Percentiles rank a stretch among this genome's conserved stretches.
These are phyloP conservation scores for Pycnonotus jocosus DNA, from an alignment of 2,113 vertebrate species.

Conservation along the genomic window DNA sequence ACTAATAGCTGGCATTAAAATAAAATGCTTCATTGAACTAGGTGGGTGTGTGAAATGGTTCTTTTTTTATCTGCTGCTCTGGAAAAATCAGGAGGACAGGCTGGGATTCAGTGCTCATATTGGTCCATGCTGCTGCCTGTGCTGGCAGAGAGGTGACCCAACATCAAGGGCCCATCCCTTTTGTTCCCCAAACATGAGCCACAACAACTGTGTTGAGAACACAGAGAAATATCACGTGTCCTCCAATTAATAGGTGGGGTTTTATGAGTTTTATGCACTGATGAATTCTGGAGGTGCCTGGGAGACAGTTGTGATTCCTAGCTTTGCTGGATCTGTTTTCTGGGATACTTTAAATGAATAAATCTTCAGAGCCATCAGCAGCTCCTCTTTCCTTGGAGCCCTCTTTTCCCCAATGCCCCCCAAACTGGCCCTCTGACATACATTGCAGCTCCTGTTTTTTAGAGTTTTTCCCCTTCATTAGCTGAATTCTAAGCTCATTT, in stretches of 20 bases:
- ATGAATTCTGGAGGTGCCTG: background rate
- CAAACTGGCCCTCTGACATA: background rate
- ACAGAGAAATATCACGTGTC: background rate
- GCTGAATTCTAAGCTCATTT: background rate
- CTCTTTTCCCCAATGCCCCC: background rate
- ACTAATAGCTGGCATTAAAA: background rate
- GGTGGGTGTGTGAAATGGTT: background rate
- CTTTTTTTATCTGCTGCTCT: background rate
- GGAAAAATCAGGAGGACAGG: background rate
- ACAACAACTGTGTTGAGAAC: background rate
- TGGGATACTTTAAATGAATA: background rate
- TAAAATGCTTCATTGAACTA: background rate
- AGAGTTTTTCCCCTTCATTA: background rate
- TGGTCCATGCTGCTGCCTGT: background rate
- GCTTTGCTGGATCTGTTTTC: background rate
- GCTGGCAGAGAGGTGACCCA: background rate
- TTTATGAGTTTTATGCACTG: rapidly evolving
- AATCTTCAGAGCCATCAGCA: background rate
- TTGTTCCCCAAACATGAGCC: background rate
- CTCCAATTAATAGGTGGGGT: background rate
- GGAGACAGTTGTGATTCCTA: background rate
- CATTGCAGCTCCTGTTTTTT: background rate
- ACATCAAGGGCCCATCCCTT: background rate
- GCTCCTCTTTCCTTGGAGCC: background rate
- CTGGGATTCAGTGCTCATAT: background rate